Evolutionary conservation across 2,113 vertebrate species (phyloP).

Genomic region (Pundamilia nyererei): DNA sequence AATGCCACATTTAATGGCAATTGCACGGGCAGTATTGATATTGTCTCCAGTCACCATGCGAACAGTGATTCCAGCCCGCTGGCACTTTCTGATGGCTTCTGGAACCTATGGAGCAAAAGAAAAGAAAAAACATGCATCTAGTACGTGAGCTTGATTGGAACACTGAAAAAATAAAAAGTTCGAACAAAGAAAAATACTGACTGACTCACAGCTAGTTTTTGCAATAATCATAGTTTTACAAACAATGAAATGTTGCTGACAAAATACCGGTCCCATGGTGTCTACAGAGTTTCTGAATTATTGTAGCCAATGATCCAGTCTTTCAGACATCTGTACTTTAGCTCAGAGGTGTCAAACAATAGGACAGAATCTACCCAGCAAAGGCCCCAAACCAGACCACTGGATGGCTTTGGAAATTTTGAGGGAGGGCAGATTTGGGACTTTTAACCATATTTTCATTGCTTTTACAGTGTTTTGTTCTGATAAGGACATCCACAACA

Average conservation of each 20-base stretch:
- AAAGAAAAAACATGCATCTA: neutral
- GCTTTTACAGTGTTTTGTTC: neutral
- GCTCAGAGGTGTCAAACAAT: neutral
- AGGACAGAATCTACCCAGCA: neutral
- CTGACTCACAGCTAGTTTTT: neutral
- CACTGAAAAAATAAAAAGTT: neutral
- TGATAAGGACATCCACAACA: neutral
- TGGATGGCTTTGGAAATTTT: neutral
- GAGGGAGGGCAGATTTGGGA: neutral
- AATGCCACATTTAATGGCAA: constrained; percentile 93
- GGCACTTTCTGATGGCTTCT: constrained; percentile 94
- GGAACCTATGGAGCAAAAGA: constrained; percentile 77
- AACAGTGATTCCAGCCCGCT: constrained; percentile 94
- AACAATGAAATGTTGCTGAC: neutral
- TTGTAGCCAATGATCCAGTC: neutral
- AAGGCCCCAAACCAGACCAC: neutral
- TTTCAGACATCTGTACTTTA: neutral
- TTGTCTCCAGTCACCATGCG: constrained; percentile 99
- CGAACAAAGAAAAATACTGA: neutral
- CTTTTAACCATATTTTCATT: neutral
- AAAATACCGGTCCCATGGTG: neutral
- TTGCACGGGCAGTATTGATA: constrained; percentile 95
- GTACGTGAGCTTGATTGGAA: neutral
- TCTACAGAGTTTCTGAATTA: neutral
- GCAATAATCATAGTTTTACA: neutral